Base-by-base conservation (phyloP, 2,888 invertebrate genomes). In the Schrankia costaestrigalis region DNA sequence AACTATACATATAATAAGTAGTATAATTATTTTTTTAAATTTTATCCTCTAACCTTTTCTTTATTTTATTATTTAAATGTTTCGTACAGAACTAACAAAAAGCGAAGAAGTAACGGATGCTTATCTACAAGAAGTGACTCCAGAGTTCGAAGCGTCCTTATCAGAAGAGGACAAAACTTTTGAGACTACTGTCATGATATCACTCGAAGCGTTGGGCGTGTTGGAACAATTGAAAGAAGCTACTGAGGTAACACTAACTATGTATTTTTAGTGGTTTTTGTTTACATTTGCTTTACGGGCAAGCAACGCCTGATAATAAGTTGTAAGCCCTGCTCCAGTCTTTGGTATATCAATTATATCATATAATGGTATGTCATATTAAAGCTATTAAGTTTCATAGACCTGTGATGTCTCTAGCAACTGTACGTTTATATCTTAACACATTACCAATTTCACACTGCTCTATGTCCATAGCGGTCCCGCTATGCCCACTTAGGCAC, bases 181-280 rank as follows among this genome's bases (percentile, higher is more conserved):
- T 27, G 87, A 88, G 39, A 82, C 78, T 1, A 83, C 76, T 43
- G 92, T 96, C 65, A 93, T 94, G 60, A 91, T 94, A 57, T 90
- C 97, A 24, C 91, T 97, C 0, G 96, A 97, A 70, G 96, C 97
- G 43, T 90, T 97, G 31, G 94, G 93, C 8, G 91, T 95, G 39
- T 80, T 97, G 43, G 93, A 94, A 31, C 95, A 95, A 72, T 89
- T 97, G 56, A 94, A 95, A 31, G 96, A 95, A 59, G 94, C 96
- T 11, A 90, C 97, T 19, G 95, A 96, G 89, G 94, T 94, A 38
- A 17, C 4, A 17, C 17, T 17, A 17, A 17, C 17, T 8, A 18
- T n/a, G 3, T 18, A 1, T 21, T 21, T n/a, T 21, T 2, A 3
- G 9, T 21, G 11, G n/a, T n/a, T n/a, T n/a, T n/a, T n/a, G n/a